A percentile compares a stretch with the other conserved stretches of the same genome.
Evolutionary conservation across 2,888 invertebrate species (phyloP).

Genomic region (Limenitis camilla): DNA sequence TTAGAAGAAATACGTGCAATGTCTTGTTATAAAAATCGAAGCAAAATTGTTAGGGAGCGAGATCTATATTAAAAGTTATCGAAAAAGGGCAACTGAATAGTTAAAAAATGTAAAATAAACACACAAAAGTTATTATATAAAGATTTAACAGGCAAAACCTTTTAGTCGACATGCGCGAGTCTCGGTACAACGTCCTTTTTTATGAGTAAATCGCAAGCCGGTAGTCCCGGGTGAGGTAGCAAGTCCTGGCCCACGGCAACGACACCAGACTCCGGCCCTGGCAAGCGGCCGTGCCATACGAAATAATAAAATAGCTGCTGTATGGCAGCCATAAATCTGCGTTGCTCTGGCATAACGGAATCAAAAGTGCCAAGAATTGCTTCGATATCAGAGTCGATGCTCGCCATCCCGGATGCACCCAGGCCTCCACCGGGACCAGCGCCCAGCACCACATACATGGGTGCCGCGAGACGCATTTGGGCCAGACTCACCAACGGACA

Average conservation of each 20-base stretch:
- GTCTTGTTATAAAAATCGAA: too few relatives aligned
- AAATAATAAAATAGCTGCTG: slow-evolving; percentile 88
- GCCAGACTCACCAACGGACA: slow-evolving; percentile 84
- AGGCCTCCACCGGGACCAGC: slow-evolving; percentile 69
- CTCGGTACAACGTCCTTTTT: slow-evolving; percentile 82
- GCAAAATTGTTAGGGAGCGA: too few relatives aligned
- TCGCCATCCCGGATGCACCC: slow-evolving; percentile 52
- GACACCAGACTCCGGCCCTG: slow-evolving; percentile 76
- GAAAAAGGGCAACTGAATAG: too few relatives aligned
- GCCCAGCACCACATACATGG: slow-evolving; percentile 84
- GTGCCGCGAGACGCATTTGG: slow-evolving; percentile 75
- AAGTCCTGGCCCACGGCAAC: slow-evolving; percentile 83
- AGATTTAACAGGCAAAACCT: not conserved
- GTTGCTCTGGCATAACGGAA: slow-evolving; percentile 81
- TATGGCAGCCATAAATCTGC: slow-evolving; percentile 84
- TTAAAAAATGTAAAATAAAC: slow-evolving; percentile 10
- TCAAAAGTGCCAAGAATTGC: slow-evolving; percentile 87
- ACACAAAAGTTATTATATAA: slow-evolving; percentile 8
- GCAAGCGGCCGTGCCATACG: slow-evolving; percentile 83
- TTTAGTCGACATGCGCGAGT: slow-evolving; percentile 84
- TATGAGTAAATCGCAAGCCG: slow-evolving; percentile 86
- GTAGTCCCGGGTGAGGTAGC: slow-evolving; percentile 76
- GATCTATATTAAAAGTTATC: too few relatives aligned
- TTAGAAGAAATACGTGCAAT: not conserved
- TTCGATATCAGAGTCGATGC: slow-evolving; percentile 79